Evolutionary conservation across 2,888 invertebrate species (phyloP), one percentile per base, ranked within the genome.

Genomic region (Dorcus hopei): DNA sequence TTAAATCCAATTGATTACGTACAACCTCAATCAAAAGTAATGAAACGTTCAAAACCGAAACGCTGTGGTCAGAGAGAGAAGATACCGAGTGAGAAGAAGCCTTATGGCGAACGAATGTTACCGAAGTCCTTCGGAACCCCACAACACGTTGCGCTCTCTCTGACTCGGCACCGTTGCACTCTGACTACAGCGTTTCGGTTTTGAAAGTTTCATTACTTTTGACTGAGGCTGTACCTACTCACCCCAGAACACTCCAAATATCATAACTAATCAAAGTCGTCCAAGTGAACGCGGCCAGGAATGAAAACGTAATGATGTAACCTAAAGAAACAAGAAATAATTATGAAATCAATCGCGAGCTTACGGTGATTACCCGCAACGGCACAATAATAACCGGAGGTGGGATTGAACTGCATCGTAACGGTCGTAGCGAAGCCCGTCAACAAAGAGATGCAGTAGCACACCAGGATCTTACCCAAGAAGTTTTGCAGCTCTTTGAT

Each of bases 191-290:
- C n/a, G n/a, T n/a, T n/a, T n/a, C n/a, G n/a, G n/a, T n/a, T n/a
- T n/a, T n/a, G n/a, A n/a, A n/a, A n/a, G n/a, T n/a, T n/a, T n/a
- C n/a, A n/a, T n/a, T n/a, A n/a, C n/a, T n/a, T n/a, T n/a, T n/a
- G n/a, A n/a, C n/a, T n/a, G n/a, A n/a, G n/a, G n/a, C n/a, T n/a
- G n/a, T n/a, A n/a, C n/a, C 63, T 65, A 81, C 86, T 84, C 77
- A 90, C 90, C 88, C 87, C 77, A 90, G 88, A 69, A 89, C 90
- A 84, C 87, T 87, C 89, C 89, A 90, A 76, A 90, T 89, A 82
- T 90, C 90, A 80, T 89, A 87, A 75, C 89, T 89, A 84, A 89
- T 90, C 72, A 90, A 85, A 79, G 88, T 89, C 72, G 90, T 83
- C 90, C 90, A 90, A 53, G 85, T 83, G 74, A 90, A 90, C 51